Conservation (phyloP, 1,140 invertebrate species). For the Hycleus phaleratus region DNA sequence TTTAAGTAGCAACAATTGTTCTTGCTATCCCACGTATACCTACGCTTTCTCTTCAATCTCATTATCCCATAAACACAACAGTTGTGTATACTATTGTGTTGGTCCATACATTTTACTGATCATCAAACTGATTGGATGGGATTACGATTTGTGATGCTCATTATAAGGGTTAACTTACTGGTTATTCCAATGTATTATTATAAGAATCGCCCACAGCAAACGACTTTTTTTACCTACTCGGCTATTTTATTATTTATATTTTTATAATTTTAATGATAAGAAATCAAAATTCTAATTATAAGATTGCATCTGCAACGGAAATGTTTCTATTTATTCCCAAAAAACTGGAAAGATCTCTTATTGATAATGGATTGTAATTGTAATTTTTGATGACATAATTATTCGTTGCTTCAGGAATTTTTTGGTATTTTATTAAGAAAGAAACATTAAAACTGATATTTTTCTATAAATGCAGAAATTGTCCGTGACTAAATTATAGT, state of each 20-base stretch:
- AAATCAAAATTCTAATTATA: neutral
- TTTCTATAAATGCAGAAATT: constrained; percentile 2
- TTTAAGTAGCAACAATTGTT: too few relatives aligned
- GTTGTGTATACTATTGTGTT: constrained; percentile 12
- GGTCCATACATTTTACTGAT: constrained; percentile 15
- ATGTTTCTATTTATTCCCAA: neutral
- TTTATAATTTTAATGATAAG: neutral
- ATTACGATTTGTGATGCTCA: constrained; percentile 13
- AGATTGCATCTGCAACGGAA: neutral
- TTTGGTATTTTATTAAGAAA: constrained; percentile 4
- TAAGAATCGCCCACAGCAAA: too few relatives aligned
- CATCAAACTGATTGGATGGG: neutral
- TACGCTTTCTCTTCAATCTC: constrained; percentile 7
- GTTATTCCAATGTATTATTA: too few relatives aligned
- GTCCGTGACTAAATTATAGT: constrained; percentile 13
- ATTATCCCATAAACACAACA: constrained; percentile 20
- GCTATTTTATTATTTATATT: neutral
- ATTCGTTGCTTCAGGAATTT: neutral
- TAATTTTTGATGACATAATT: constrained; percentile 15
- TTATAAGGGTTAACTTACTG: constrained; percentile 3
- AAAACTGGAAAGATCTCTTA: constrained; percentile 7
- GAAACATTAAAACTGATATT: constrained; percentile 3
- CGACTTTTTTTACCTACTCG: too few relatives aligned
- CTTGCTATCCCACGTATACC: constrained; percentile 1
- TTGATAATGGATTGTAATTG: constrained; percentile 11